These are phyloP conservation scores for Forbesichthys agassizii DNA, from an alignment of 2,113 vertebrate genomes.

Conservation along the genomic window DNA sequence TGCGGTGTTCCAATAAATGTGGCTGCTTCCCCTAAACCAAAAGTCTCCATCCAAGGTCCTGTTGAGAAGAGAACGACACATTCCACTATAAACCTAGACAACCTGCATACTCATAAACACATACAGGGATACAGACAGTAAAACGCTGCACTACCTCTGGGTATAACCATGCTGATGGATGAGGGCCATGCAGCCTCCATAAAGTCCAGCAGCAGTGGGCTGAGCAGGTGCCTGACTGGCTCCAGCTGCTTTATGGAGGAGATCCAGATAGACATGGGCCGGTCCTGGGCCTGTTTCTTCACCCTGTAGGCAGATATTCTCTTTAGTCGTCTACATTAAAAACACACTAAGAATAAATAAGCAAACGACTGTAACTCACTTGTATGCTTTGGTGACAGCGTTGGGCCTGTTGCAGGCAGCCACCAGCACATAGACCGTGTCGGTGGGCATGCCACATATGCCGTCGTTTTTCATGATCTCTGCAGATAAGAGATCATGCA, in stretches of 20 bases:
- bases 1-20: conserved; percentile 85
- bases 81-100: not conserved
- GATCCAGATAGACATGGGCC: conserved; percentile 91
- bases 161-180: conserved; percentile 89
- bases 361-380: conserved; percentile 65
- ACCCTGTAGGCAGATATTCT: conserved; percentile 66
- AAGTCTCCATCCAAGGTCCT: conserved; percentile 86
- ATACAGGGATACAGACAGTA: not conserved
- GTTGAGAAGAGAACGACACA: conserved; percentile 25
- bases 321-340: not conserved
- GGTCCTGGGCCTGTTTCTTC: conserved; percentile 86
- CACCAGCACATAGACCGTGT: conserved; percentile 89
- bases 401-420: conserved; percentile 86
- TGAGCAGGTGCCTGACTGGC: conserved; percentile 82
- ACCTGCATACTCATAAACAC: not conserved
- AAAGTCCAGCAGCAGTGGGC: conserved; percentile 85
- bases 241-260: conserved; percentile 85
- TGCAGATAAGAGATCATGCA: conserved; percentile 47
- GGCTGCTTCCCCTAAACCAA: conserved; percentile 85
- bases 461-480: conserved; percentile 89
- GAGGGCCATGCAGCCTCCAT: conserved; percentile 90
- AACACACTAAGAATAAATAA: not conserved
- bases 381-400: conserved; percentile 85
- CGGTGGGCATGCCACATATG: conserved; percentile 86
- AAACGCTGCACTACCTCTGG: conserved; percentile 74